Evolutionary conservation across 2,797 vertebrate genomes (phyloP).

Genomic region (Buphagus erythrorhynchus): DNA sequence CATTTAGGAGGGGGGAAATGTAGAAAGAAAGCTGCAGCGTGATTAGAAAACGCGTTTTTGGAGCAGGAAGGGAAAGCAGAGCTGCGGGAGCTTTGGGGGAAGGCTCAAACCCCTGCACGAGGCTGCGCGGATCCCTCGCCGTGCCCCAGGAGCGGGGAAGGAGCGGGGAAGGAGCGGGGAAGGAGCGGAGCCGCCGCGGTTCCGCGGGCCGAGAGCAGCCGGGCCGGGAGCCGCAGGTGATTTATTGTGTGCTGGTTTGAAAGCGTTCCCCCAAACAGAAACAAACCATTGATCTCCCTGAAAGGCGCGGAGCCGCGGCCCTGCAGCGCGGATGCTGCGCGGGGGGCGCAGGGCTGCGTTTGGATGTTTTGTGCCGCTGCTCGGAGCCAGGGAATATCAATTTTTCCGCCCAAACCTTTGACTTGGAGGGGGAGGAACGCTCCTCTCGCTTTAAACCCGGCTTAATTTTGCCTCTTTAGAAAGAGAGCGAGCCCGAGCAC

Average conservation of each 20-base stretch:
- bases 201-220: neutral
- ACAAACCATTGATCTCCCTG: neutral
- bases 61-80: neutral
- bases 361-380: neutral
- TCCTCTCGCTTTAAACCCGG: neutral
- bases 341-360: neutral
- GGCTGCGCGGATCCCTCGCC: rapidly evolving
- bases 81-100: rapidly evolving
- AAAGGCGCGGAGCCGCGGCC: neutral
- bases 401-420: rapidly evolving
- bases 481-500: neutral
- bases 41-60: rapidly evolving
- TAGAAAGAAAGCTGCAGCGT: rapidly evolving
- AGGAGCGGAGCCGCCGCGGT: neutral
- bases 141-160: rapidly evolving
- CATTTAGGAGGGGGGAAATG: rapidly evolving
- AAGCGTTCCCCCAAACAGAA: neutral
- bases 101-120: rapidly evolving
- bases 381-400: neutral
- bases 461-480: neutral
- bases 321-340: neutral
- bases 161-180: neutral
- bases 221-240: neutral
- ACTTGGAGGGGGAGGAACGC: neutral
- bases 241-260: slow-evolving; percentile 10